Conservation (phyloP, 30 jellyfish, hydroid and myxozoan genomes). For the Catostylus mosaicus region DNA sequence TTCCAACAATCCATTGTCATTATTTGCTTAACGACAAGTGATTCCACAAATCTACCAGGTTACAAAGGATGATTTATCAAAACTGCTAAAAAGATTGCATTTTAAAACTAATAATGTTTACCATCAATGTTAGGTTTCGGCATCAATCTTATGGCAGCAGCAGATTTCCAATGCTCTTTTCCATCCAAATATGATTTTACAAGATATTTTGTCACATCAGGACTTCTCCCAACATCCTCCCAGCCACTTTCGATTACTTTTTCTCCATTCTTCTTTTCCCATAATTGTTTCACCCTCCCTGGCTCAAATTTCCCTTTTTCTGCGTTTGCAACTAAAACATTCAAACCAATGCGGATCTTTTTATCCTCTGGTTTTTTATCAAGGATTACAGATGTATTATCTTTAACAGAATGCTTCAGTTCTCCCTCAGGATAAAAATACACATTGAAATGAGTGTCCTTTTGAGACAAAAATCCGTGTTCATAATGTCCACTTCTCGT, state of each 20-base stretch:
- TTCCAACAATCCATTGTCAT: too few species aligned
- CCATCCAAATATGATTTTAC: slow-evolving; percentile 33
- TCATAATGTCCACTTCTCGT: slow-evolving; percentile 76
- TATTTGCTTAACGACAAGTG: too few species aligned
- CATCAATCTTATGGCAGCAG: slow-evolving; percentile 40
- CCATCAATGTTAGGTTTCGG: slow-evolving; percentile 67
- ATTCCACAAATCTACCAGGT: too few species aligned
- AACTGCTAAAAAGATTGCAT: too few species aligned
- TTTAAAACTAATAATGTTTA: too few species aligned
- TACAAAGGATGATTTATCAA: too few species aligned
- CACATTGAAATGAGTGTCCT: slow-evolving; percentile 88
- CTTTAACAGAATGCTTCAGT: slow-evolving; percentile 73
- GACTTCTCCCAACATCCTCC: slow-evolving; percentile 29
- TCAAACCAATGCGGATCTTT: slow-evolving; percentile 81
- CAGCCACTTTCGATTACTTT: slow-evolving; percentile 38
- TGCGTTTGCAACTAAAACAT: slow-evolving; percentile 62
- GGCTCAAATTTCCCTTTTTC: slow-evolving; percentile 50
- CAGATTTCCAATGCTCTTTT: slow-evolving; percentile 69
- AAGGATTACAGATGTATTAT: slow-evolving; percentile 80
- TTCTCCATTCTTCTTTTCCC: slow-evolving; percentile 38
- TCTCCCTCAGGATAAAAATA: slow-evolving; percentile 90
- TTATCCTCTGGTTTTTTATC: slow-evolving; percentile 76
- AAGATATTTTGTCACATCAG: slow-evolving; percentile 43
- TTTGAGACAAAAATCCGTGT: slow-evolving; percentile 90
- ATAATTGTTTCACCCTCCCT: slow-evolving; percentile 58